Evolutionary conservation across 2,888 invertebrate genomes (phyloP).

Genomic region (Pristionchus entomophagus): DNA sequence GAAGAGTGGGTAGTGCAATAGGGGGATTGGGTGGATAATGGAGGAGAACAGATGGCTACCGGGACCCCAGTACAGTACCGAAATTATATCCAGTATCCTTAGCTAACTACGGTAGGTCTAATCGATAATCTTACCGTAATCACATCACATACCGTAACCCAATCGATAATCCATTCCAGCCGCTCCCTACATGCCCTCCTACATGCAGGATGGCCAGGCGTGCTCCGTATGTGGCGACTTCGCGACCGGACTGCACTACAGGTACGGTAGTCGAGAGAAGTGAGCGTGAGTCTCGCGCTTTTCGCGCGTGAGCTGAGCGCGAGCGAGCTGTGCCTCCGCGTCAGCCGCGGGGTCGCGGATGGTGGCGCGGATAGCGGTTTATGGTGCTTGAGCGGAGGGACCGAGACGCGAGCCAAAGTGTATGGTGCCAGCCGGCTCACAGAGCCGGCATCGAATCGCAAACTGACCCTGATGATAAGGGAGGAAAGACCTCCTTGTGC

Average conservation of each 20-base stretch:
- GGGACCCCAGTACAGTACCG: too few relatives aligned
- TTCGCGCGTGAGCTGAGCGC: neutral
- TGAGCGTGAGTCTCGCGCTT: neutral
- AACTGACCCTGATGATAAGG: neutral
- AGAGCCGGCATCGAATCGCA: neutral
- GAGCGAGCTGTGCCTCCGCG: neutral
- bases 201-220: slow-evolving; percentile 75
- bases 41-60: neutral
- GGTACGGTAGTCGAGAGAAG: slow-evolving; percentile 66
- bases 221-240: slow-evolving; percentile 78
- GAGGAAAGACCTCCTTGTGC: neutral
- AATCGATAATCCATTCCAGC: slow-evolving; percentile 54
- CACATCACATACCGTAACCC: neutral
- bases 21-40: neutral
- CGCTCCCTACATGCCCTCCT: slow-evolving; percentile 70
- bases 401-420: neutral
- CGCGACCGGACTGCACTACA: slow-evolving; percentile 78
- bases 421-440: neutral
- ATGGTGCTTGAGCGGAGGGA: neutral
- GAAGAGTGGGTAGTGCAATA: neutral
- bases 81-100: neutral
- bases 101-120: neutral
- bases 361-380: neutral
- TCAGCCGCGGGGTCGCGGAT: neutral
- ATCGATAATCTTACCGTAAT: too few relatives aligned